phyloP scores from a whole-genome alignment of 64 coral and sea anemone species.

The Exaiptasia diaphana region DNA sequence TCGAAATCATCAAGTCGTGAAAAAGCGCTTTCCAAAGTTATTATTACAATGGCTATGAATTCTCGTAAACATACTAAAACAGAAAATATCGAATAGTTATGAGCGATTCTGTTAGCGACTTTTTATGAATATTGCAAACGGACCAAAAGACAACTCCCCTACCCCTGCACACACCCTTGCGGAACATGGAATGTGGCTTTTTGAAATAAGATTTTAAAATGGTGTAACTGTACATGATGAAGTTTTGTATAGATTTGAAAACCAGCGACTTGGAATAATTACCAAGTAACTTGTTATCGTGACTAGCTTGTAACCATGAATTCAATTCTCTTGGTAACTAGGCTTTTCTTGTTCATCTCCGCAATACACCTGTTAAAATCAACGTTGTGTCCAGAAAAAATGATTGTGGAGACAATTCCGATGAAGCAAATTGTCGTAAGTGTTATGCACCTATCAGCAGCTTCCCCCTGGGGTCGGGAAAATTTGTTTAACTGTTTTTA shows the following conservation, averaged over 20 bases:
- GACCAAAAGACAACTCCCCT: conserved; percentile 4
- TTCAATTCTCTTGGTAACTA: neutral
- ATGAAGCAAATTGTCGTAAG: conserved; percentile 61
- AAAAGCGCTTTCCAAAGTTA: neutral
- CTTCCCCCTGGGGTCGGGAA: neutral
- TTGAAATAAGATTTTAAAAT: no score
- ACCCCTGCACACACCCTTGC: conserved; percentile 16
- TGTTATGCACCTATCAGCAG: neutral
- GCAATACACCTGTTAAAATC: conserved; percentile 68
- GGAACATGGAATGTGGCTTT: no score
- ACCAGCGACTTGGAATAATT: no score
- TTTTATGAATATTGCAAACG: conserved; percentile 16
- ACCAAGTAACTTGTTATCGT: no score
- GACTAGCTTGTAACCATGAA: no score
- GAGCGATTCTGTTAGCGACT: neutral
- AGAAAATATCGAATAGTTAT: neutral
- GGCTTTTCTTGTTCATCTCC: conserved; percentile 33
- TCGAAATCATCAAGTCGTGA: neutral
- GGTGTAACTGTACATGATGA: no score
- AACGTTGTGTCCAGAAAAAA: conserved; percentile 43
- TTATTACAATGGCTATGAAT: neutral
- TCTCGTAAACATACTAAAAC: neutral
- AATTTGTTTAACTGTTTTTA: neutral
- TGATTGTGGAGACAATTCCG: conserved; percentile 87
- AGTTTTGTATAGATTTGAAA: no score